A percentile compares a stretch with the other conserved stretches of the same genome.
These are phyloP conservation scores for Pangasianodon gigas DNA, from an alignment of 2,113 vertebrate genomes.

Conservation along the genomic window DNA sequence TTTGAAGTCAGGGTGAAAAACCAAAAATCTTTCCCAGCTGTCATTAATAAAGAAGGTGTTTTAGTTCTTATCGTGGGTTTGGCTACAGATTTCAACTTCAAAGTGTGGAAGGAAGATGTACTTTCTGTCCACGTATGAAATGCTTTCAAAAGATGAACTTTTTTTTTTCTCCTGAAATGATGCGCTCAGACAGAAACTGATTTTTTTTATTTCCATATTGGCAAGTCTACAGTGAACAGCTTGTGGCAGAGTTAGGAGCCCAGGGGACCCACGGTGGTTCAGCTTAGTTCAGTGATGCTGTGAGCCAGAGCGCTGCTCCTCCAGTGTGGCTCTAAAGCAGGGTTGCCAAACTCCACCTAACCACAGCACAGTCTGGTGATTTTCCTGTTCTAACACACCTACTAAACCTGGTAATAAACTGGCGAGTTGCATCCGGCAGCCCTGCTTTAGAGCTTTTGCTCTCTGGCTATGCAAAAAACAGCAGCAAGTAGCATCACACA, in stretches of 20 bases:
- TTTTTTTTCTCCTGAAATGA: conserved; percentile 47
- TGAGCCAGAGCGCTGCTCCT: conserved; percentile 44
- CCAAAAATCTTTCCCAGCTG: not conserved
- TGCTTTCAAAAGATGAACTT: no score
- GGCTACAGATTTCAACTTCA: not conserved
- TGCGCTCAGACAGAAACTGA: conserved; percentile 67
- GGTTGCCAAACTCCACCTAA: not conserved
- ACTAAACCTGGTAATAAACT: not conserved
- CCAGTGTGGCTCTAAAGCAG: conserved; percentile 38
- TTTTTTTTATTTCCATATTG: conserved; percentile 82
- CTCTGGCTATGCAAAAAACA: conserved; percentile 60
- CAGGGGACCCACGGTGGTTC: conserved; percentile 51
- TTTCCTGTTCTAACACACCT: not conserved
- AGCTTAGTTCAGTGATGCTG: conserved; percentile 54
- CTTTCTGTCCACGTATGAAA: not conserved
- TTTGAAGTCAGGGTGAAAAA: not conserved
- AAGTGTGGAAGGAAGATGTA: not conserved
- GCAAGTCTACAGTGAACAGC: conserved; percentile 97
- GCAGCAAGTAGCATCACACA: conserved; percentile 52
- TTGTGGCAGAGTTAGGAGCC: conserved; percentile 86
- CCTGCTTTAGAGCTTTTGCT: conserved; percentile 45
- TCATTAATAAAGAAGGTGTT: not conserved
- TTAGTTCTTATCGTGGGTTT: not conserved
- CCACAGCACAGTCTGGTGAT: not conserved
- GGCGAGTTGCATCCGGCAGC: not conserved